Percentiles rank a stretch among this genome's conserved stretches.
Conservation (phyloP, 2,797 vertebrate species). For the Myotis pilosus region DNA sequence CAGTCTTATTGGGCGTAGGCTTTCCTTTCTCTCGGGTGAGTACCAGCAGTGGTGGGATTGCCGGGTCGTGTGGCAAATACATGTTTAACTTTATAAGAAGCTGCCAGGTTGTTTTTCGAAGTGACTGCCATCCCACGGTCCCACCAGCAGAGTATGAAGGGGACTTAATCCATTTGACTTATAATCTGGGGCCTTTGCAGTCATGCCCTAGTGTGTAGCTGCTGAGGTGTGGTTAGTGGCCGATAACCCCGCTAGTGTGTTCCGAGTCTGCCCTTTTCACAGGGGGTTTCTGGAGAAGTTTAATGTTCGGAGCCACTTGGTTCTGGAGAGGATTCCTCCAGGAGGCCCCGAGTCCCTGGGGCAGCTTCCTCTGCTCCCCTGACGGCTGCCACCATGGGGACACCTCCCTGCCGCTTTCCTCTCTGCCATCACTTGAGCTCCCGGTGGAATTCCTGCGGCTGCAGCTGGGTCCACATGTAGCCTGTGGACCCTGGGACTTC, state of each 20-base stretch:
- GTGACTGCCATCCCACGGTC: not conserved
- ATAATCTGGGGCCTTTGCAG: not conserved
- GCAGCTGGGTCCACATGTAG: too few species aligned
- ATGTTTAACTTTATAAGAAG: not conserved
- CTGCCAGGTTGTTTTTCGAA: not conserved
- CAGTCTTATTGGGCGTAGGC: not conserved
- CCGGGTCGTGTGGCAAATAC: not conserved
- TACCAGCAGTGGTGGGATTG: not conserved
- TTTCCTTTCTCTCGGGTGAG: not conserved
- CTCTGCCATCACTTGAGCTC: not conserved
- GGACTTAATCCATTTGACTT: not conserved
- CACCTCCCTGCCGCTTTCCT: not conserved
- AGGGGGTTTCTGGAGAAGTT: not conserved
- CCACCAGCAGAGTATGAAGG: not conserved
- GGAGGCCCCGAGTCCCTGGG: not conserved
- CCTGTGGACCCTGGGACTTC: not conserved
- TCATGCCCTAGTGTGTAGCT: not conserved
- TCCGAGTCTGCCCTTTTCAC: not conserved
- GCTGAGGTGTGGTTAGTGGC: not conserved
- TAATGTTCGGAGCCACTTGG: not conserved
- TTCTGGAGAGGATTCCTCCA: not conserved
- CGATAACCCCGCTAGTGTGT: not conserved
- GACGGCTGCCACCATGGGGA: not conserved
- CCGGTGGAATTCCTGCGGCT: not conserved
- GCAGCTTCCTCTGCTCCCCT: not conserved